Base-by-base conservation (phyloP, 1,140 invertebrate species). In the Akabosia matsudoensis region DNA sequence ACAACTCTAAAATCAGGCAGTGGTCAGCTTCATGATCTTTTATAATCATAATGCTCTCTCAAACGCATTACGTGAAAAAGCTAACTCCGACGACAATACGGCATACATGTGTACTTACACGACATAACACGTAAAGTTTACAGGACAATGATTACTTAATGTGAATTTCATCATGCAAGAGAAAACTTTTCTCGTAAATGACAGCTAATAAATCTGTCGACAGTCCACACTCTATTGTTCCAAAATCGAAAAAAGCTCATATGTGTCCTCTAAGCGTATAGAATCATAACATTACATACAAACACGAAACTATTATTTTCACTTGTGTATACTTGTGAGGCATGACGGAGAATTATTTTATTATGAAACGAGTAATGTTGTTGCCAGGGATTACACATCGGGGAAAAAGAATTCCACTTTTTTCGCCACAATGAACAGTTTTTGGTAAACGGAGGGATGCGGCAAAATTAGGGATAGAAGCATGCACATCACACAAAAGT, bases 111-210 rank as follows among this genome's bases (percentile, higher is more conserved):
- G 18, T 45, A 45, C 24, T 14, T 16, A 16, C 13, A 61, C 24
- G 54, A 7, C 4, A 24, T 24, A 61, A 61, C 24, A n/a, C 24
- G 61, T 22, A 30, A 13, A 31, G 24, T 67, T 67, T 67, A 67
- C 61, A 67, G 61, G 61, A 67, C 61, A 67, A 67, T 67, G 61
- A 67, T 30, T 67, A n/a, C 61, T 67, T 67, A 67, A 67, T 67
- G 61, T 67, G 61, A 67, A 67, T 67, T 67, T 67, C 61, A 67
- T 67, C 61, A 67, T 67, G 61, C 61, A 67, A 67, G 61, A 67
- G 61, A 67, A 31, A 31, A 67, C 7, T 30, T 31, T 67, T 7
- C 61, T 67, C 61, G 61, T 67, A 67, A 67, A 67, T 67, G 61
- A 67, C 61, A 67, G 61, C 61, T 67, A 67, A 67, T 67, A 67